Evolutionary conservation across 2,113 vertebrate species (phyloP).

Genomic region (Microtus pennsylvanicus): DNA sequence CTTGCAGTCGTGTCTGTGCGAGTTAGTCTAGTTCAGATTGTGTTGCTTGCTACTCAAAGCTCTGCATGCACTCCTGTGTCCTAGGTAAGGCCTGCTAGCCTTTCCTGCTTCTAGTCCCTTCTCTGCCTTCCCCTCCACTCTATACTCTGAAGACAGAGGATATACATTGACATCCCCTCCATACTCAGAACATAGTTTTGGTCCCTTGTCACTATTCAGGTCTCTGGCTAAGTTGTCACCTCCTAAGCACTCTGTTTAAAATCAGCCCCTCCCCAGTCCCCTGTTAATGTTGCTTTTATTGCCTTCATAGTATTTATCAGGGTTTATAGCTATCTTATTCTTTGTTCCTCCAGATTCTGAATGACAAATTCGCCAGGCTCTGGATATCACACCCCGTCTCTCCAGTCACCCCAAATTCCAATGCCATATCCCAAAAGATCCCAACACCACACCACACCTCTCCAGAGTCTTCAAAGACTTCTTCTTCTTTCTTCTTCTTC

Average conservation of each 20-base stretch:
- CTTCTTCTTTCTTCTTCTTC: too few species aligned
- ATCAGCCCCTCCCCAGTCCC: not conserved
- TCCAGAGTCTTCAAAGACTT: not conserved
- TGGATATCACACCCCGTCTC: not conserved
- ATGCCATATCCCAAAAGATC: not conserved
- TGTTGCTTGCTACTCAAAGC: not conserved
- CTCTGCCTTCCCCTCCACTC: not conserved
- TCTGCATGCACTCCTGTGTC: not conserved
- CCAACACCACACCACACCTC: not conserved
- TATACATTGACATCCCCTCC: not conserved
- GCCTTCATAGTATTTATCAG: not conserved
- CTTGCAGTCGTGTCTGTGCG: not conserved
- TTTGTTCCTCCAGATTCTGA: not conserved
- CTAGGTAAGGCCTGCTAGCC: not conserved
- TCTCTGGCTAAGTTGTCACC: not conserved
- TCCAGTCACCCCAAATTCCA: not conserved
- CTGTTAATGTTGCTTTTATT: not conserved
- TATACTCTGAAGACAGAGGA: not conserved
- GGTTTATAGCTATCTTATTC: not conserved
- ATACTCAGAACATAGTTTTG: not conserved
- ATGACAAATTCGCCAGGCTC: not conserved
- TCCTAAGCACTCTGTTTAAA: not conserved
- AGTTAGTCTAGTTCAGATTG: not conserved
- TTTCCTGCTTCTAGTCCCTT: not conserved
- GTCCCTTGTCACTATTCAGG: not conserved